phyloP scores from a whole-genome alignment of 1,140 invertebrate species.

The Heliconius melpomene region DNA sequence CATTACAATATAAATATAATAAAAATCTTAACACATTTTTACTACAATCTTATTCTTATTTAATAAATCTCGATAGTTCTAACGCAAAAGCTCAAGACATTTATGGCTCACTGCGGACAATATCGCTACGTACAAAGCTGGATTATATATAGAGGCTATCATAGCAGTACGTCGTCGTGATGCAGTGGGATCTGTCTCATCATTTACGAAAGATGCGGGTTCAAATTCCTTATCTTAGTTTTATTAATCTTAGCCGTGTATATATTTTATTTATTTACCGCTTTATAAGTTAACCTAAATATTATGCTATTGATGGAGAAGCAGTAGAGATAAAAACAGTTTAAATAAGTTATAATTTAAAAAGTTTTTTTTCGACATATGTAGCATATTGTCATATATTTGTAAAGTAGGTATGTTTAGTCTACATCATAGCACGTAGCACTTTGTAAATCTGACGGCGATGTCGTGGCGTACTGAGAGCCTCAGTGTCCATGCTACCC shows the following conservation, averaged over 20 bases:
- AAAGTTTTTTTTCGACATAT: too few relatives aligned
- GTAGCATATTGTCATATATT: not conserved
- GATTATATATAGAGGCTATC: slow-evolving; percentile 14
- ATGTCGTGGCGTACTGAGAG: not conserved
- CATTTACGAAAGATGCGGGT: not conserved
- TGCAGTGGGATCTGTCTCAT: not conserved
- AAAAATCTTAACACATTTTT: not conserved
- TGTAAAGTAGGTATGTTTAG: not conserved
- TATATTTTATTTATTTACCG: not conserved
- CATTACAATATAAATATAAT: not conserved
- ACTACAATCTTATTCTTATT: not conserved
- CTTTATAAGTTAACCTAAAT: too few relatives aligned
- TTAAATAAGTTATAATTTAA: too few relatives aligned
- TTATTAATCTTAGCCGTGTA: too few relatives aligned
- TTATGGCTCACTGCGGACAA: slow-evolving; percentile 13
- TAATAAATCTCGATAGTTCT: slow-evolving; percentile 7
- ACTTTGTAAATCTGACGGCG: not conserved
- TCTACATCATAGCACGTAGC: not conserved
- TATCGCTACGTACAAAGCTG: slow-evolving; percentile 1
- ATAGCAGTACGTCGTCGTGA: not conserved
- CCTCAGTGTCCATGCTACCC: not conserved
- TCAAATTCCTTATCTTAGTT: not conserved
- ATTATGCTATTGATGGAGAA: too few relatives aligned
- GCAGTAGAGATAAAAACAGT: too few relatives aligned
- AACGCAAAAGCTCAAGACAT: slow-evolving; percentile 14